Evolutionary conservation across 2,797 vertebrate genomes (phyloP), one percentile per base, ranked within the genome.

Genomic region (Pterois miles): DNA sequence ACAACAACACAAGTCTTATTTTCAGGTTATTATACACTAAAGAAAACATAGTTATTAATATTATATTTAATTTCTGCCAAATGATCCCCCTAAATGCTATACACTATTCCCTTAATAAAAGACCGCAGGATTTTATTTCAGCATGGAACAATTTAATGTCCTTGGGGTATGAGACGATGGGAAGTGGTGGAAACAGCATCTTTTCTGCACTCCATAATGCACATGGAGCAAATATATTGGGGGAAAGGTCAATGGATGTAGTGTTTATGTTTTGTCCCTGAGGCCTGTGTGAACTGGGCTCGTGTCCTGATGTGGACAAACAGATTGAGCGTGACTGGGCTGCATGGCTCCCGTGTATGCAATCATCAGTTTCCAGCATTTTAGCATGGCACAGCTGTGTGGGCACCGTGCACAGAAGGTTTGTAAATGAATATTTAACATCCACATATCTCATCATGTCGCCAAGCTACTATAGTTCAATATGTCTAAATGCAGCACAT

Each of bases 351-450:
- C 20, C n/a, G 40, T 43, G 40, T 20, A 52, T 22, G 66, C 56
- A 27, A 34, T 52, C 64, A 25, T 56, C 22, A 20, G 48, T 66
- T 83, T 71, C 66, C 65, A 48, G 71, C 48, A 74, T 62, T 9
- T 13, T 67, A 54, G 46, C 8, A 4, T 48, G 46, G 46, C 46
- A 48, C n/a, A 5, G 48, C 48, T 23, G 43, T 43, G 40, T 23
- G 53, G 48, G 25, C 34, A n/a, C 31, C 11, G 43, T 14, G 23
- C 27, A 34, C 29, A 31, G 64, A 67, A n/a, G 22, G 48, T 54
- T 56, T 63, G 13, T 23, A 23, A 46, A 75, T 85, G 1, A 78
- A 86, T 85, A 82, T 86, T 88, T 74, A 71, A 80, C 22, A 63
- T 71, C 36, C 8, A 18, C 52, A 52, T 57, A 65, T 81, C 62